A percentile compares a stretch with the other conserved stretches of the same genome.
Conservation (phyloP, 1,140 invertebrate genomes). For the Agraylea sexmaculata region DNA sequence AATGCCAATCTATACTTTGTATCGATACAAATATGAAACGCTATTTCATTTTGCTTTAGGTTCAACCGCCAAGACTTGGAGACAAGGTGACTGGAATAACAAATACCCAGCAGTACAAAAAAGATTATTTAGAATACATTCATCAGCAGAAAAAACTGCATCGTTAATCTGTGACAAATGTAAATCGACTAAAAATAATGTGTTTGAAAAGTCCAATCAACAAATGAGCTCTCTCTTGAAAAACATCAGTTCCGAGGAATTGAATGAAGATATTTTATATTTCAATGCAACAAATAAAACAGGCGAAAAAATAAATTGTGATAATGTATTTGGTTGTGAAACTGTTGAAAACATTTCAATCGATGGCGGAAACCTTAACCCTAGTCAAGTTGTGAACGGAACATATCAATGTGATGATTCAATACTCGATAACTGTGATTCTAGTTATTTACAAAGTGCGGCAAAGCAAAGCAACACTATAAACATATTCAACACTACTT, state of each 20-base stretch:
- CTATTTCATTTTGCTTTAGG: slow-evolving; percentile 25
- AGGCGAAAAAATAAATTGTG: not conserved
- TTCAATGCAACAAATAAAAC: slow-evolving; percentile 7
- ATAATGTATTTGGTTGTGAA: not conserved
- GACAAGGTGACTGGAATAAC: slow-evolving; percentile 35
- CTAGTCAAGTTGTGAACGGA: not conserved
- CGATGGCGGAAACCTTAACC: not conserved
- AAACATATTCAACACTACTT: not conserved
- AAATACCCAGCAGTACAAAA: slow-evolving; percentile 30
- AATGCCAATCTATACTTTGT: slow-evolving; percentile 2
- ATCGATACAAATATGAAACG: slow-evolving; percentile 5
- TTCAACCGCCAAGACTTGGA: slow-evolving; percentile 36
- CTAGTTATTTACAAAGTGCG: not conserved
- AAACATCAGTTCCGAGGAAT: not conserved
- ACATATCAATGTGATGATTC: not conserved
- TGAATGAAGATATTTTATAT: slow-evolving; percentile 14
- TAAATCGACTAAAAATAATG: not conserved
- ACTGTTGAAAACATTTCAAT: slow-evolving; percentile 1
- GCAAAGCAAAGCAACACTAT: not conserved
- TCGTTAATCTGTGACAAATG: slow-evolving; percentile 1
- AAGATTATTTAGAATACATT: slow-evolving; percentile 23
- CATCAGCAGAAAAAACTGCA: slow-evolving; percentile 9
- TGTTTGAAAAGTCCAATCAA: slow-evolving; percentile 3
- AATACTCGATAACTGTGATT: not conserved
- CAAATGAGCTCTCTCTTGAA: not conserved